A percentile compares a stretch with the other conserved stretches of the same genome.
Evolutionary conservation across 2,113 vertebrate species (phyloP).

Genomic region (Erythrolamprus reginae): DNA sequence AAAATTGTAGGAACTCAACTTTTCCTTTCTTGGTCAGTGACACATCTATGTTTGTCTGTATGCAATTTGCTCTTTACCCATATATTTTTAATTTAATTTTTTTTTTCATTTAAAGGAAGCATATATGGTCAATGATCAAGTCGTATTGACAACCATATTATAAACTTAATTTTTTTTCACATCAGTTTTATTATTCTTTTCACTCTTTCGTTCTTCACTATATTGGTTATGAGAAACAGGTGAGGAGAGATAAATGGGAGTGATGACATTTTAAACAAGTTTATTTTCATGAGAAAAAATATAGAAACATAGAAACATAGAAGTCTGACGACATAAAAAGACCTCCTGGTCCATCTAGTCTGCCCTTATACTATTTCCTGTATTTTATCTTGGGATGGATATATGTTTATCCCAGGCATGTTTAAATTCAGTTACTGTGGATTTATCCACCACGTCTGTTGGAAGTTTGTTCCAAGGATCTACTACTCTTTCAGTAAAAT

Average conservation of each 20-base stretch:
- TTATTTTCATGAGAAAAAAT: background rate
- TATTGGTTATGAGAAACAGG: background rate
- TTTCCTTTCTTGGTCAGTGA: background rate
- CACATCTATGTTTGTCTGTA: background rate
- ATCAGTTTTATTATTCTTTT: background rate
- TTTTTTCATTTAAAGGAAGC: background rate
- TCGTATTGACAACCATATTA: background rate
- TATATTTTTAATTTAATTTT: background rate
- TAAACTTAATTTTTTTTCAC: background rate
- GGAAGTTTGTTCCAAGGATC: too few species aligned
- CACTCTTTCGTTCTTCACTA: background rate
- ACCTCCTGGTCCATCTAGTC: too few species aligned
- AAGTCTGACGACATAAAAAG: too few species aligned
- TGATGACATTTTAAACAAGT: background rate
- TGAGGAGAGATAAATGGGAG: background rate
- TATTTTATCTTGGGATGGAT: too few species aligned
- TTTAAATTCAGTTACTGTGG: too few species aligned
- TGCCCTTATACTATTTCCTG: too few species aligned
- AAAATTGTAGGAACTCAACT: background rate
- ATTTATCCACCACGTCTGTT: too few species aligned
- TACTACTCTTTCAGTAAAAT: too few species aligned
- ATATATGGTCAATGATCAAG: background rate
- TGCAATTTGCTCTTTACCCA: background rate
- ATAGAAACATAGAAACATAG: too few species aligned
- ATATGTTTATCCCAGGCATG: too few species aligned